Evolutionary conservation across 2,113 vertebrate species (phyloP).

Genomic region (Neodontobutis hainanensis): DNA sequence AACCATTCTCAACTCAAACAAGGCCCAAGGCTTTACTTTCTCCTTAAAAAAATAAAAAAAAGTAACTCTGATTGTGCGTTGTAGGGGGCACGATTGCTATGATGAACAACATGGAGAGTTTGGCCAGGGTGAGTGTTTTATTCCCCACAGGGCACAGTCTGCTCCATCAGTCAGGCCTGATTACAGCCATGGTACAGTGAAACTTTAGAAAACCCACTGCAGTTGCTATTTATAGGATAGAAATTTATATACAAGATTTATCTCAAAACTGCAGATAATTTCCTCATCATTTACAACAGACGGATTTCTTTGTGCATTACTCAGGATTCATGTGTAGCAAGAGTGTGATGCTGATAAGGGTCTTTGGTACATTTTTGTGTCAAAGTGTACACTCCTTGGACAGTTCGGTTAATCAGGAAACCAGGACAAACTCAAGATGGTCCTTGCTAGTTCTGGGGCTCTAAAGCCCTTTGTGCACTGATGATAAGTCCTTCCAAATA

Average conservation of each 20-base stretch:
- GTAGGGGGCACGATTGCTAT: conserved; percentile 11
- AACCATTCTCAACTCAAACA: neutral
- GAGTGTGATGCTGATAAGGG: too few species aligned
- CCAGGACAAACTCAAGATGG: too few species aligned
- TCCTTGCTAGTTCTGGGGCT: too few species aligned
- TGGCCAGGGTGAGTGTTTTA: conserved; percentile 33
- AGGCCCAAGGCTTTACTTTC: neutral
- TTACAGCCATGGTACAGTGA: conserved; percentile 31
- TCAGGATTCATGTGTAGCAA: too few species aligned
- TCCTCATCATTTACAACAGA: too few species aligned
- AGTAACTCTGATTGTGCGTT: conserved; percentile 18
- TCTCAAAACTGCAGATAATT: too few species aligned
- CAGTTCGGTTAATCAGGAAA: too few species aligned
- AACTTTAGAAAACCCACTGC: conserved; percentile 26
- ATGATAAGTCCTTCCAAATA: too few species aligned
- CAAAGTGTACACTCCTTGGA: too few species aligned
- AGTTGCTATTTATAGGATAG: conserved; percentile 29
- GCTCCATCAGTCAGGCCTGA: conserved; percentile 40
- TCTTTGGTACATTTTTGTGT: too few species aligned
- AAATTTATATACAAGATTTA: neutral
- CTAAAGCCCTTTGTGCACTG: too few species aligned
- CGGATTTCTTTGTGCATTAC: too few species aligned
- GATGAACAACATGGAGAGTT: neutral
- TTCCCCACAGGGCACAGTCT: conserved; percentile 15
- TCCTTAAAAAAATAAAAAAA: neutral